Percentiles rank a stretch among this genome's conserved stretches.
These are phyloP conservation scores for Drosophila mimetica DNA, from an alignment of 2,888 invertebrate species.

Conservation along the genomic window DNA sequence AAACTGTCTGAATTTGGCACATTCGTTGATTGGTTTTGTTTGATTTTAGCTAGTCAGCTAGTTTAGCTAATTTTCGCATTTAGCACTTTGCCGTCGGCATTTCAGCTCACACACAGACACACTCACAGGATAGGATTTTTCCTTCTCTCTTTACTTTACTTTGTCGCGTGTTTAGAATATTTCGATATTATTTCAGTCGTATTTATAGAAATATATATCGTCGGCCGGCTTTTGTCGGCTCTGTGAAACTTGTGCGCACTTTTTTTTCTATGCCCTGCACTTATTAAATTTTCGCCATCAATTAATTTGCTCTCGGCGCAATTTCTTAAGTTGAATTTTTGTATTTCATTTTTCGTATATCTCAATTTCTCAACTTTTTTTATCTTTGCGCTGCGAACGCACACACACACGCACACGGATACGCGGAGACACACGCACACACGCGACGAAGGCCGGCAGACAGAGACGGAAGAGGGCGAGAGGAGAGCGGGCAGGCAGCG, in stretches of 20 bases:
- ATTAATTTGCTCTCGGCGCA: conserved; percentile 66
- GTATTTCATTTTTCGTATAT: conserved; percentile 51
- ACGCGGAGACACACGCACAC: conserved; percentile 35
- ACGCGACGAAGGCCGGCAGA: conserved; percentile 27
- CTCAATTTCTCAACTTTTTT: conserved; percentile 47
- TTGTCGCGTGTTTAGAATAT: conserved; percentile 48
- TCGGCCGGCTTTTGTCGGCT: conserved; percentile 15
- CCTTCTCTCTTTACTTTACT: conserved; percentile 9
- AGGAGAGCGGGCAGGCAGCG: conserved; percentile 1
- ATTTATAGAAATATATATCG: conserved; percentile 45
- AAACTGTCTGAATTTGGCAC: conserved; percentile 39
- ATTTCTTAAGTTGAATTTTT: conserved; percentile 60
- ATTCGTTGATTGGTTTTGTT: conserved; percentile 42
- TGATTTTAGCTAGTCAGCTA: conserved; percentile 24
- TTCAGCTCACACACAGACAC: conserved; percentile 19
- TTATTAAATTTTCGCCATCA: conserved; percentile 49
- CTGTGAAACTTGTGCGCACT: conserved; percentile 47
- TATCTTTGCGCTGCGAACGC: conserved; percentile 46
- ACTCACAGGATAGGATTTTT: conserved; percentile 19
- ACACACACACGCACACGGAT: conserved; percentile 31
- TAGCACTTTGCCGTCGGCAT: conserved; percentile 67
- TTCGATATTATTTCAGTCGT: conserved; percentile 36
- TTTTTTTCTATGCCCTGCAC: conserved; percentile 34
- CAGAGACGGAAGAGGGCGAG: conserved; percentile 6
- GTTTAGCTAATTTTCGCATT: conserved; percentile 40